phyloP scores from a whole-genome alignment of 2,797 vertebrate species.

The Gephyroberyx darwinii region DNA sequence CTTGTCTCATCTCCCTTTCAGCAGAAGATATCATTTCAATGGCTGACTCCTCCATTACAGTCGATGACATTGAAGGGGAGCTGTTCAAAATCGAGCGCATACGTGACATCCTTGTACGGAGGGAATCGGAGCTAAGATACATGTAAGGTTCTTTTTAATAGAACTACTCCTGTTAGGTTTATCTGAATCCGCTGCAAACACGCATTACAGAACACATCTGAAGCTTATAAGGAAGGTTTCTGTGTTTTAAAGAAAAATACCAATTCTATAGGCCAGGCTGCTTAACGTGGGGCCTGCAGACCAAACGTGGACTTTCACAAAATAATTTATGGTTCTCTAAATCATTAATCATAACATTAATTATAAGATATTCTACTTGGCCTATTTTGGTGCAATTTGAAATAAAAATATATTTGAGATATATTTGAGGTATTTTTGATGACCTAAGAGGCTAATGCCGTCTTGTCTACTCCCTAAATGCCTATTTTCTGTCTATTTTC shows the following conservation, averaged over 20 bases:
- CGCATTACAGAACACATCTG: background rate
- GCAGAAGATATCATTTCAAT: slow-evolving; percentile 86
- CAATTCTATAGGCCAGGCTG: too few species aligned
- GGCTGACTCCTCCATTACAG: slow-evolving; percentile 87
- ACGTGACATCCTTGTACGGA: slow-evolving; percentile 87
- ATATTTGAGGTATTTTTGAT: background rate
- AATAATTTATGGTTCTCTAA: background rate
- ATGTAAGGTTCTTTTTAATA: slow-evolving; percentile 81
- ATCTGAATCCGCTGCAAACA: background rate
- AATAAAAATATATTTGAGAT: background rate
- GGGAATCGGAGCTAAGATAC: slow-evolving; percentile 92
- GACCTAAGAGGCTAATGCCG: background rate
- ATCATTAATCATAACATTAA: too few species aligned
- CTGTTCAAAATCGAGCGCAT: slow-evolving; percentile 90
- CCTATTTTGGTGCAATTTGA: background rate
- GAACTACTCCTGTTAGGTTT: background rate
- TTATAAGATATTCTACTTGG: background rate
- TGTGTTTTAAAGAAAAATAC: background rate
- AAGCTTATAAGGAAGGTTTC: background rate
- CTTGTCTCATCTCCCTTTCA: slow-evolving; percentile 20
- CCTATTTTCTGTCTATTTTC: background rate
- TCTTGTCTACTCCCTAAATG: too few species aligned
- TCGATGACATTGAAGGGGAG: slow-evolving; percentile 88
- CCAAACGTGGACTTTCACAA: background rate
- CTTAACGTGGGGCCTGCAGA: background rate